These are phyloP conservation scores for Limnephilus auricula DNA, from an alignment of 2,888 invertebrate genomes.

Conservation along the genomic window DNA sequence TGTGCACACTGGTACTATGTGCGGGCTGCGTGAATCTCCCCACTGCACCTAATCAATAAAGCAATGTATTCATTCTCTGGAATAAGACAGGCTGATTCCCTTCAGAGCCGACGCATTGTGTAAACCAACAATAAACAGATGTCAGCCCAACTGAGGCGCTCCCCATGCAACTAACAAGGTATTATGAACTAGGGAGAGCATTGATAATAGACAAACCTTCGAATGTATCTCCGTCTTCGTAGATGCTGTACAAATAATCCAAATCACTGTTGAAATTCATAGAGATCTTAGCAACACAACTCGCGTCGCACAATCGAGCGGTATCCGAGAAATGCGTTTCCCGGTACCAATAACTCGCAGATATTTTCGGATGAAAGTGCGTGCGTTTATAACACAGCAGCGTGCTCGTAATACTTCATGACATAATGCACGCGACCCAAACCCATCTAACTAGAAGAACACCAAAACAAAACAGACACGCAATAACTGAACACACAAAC, in stretches of 20 bases:
- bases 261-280: not conserved
- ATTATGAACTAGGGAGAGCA: not conserved
- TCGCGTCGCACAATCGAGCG: not conserved
- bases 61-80: slow-evolving; percentile 33
- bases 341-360: not conserved
- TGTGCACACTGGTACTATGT: not conserved
- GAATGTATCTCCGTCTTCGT: not conserved
- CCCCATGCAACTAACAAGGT: not conserved
- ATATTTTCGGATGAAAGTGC: not conserved
- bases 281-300: not conserved
- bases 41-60: not conserved
- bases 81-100: not conserved
- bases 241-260: slow-evolving; percentile 4
- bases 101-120: slow-evolving; percentile 25
- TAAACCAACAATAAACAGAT: slow-evolving; percentile 45
- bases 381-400: not conserved
- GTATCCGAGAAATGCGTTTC: not conserved
- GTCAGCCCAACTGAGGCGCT: not conserved
- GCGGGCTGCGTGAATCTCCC: not conserved
- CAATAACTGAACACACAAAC: not conserved
- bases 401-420: not conserved
- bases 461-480: not conserved
- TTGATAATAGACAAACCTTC: slow-evolving; percentile 11
- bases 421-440: not conserved
- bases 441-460: not conserved